Percentiles rank a stretch among this genome's conserved stretches.
phyloP scores from a whole-genome alignment of 2,113 vertebrate genomes.

The Crotalus tigris region DNA sequence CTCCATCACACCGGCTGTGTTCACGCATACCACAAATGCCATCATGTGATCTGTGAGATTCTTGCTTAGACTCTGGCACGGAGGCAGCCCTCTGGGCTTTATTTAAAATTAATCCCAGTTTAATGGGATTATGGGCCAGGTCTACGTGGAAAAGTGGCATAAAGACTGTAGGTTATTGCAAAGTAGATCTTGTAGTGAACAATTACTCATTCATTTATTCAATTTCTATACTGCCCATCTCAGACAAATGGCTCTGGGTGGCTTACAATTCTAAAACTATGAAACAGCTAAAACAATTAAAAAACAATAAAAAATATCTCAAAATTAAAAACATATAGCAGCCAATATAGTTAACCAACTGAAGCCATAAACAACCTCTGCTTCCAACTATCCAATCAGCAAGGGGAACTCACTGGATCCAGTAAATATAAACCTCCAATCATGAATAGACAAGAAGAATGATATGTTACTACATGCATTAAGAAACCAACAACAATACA shows the following conservation, averaged over 20 bases:
- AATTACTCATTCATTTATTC: not conserved
- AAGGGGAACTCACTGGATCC: not conserved
- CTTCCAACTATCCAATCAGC: not conserved
- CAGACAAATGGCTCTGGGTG: no score
- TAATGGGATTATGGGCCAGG: not conserved
- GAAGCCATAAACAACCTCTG: not conserved
- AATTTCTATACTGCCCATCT: no score
- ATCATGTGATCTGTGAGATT: not conserved
- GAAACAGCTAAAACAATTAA: no score
- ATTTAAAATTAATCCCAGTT: not conserved
- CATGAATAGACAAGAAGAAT: not conserved
- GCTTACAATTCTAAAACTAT: no score
- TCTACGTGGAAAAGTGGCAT: not conserved
- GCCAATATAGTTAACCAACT: no score
- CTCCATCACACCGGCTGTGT: not conserved
- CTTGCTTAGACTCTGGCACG: not conserved
- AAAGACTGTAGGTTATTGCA: not conserved
- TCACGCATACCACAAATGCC: not conserved
- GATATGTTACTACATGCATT: not conserved
- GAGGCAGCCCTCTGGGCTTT: not conserved
- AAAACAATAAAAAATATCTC: no score
- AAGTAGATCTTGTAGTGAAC: not conserved
- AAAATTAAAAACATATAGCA: no score
- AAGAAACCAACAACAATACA: not conserved
- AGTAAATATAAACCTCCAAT: not conserved